These are phyloP conservation scores for Drosophila phalerata DNA, from an alignment of 2,888 invertebrate species.

Conservation along the genomic window DNA sequence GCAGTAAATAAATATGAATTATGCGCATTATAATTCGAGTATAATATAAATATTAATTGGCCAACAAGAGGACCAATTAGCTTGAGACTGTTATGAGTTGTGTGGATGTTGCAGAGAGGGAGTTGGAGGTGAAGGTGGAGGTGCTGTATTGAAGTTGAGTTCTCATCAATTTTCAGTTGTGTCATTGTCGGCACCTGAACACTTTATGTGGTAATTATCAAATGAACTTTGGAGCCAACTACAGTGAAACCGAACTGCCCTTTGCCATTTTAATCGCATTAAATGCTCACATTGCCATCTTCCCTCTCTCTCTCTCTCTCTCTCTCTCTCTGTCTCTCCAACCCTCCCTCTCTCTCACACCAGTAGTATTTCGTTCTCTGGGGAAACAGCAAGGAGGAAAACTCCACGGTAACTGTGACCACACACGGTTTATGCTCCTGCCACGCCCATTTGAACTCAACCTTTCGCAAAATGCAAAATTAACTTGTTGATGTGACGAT, in stretches of 20 bases:
- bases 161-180: neutral
- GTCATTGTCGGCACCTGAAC: constrained; percentile 22
- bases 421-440: constrained; percentile 15
- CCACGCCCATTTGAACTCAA: constrained; percentile 24
- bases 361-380: neutral
- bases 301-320: neutral
- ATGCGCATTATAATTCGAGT: constrained; percentile 70
- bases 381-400: neutral
- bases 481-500: constrained; percentile 76
- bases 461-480: constrained; percentile 64
- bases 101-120: neutral
- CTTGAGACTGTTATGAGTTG: neutral
- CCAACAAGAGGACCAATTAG: neutral
- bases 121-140: neutral
- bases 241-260: constrained; percentile 43
- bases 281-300: constrained; percentile 53
- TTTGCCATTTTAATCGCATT: constrained; percentile 75
- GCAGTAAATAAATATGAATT: constrained; percentile 68
- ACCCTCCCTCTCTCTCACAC: neutral
- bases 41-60: constrained; percentile 1
- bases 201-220: constrained; percentile 48
- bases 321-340: no score
- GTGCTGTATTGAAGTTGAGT: neutral
- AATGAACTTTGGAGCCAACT: constrained; percentile 45
- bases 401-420: constrained; percentile 6